These are phyloP conservation scores for Agrypnia vestita DNA, from an alignment of 1,140 invertebrate species.

Conservation along the genomic window DNA sequence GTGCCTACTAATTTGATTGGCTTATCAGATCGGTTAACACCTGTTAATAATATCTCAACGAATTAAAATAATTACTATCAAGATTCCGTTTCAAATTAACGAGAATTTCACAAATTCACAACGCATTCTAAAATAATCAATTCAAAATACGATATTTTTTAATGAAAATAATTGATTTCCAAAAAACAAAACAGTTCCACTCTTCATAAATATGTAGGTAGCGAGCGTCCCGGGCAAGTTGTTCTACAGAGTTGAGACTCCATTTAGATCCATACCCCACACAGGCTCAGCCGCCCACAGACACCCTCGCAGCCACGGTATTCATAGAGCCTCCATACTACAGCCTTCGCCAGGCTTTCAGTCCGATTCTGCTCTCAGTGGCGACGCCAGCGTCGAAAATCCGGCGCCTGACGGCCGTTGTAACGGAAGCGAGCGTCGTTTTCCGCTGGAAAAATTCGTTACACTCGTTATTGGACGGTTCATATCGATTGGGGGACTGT, in stretches of 20 bases:
- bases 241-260: conserved; percentile 33
- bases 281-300: not conserved
- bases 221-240: conserved; percentile 24
- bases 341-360: conserved; percentile 25
- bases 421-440: conserved; percentile 24
- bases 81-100: too few relatives aligned
- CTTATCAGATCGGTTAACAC: too few relatives aligned
- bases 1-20: too few relatives aligned
- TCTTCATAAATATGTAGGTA: conserved; percentile 4
- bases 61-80: too few relatives aligned
- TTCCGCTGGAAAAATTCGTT: conserved; percentile 1
- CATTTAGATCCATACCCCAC: conserved; percentile 29
- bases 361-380: conserved; percentile 22
- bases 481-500: conserved; percentile 10
- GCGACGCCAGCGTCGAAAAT: conserved; percentile 20
- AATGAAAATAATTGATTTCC: too few relatives aligned
- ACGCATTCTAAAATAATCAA: too few relatives aligned
- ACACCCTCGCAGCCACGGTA: not conserved
- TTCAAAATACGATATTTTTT: too few relatives aligned
- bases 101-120: too few relatives aligned
- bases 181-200: not conserved
- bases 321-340: conserved; percentile 5
- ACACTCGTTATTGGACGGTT: not conserved
- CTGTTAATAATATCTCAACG: too few relatives aligned
- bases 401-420: conserved; percentile 13